Conservation (phyloP, 2,113 vertebrate species). For the Girardinichthys multiradiatus region DNA sequence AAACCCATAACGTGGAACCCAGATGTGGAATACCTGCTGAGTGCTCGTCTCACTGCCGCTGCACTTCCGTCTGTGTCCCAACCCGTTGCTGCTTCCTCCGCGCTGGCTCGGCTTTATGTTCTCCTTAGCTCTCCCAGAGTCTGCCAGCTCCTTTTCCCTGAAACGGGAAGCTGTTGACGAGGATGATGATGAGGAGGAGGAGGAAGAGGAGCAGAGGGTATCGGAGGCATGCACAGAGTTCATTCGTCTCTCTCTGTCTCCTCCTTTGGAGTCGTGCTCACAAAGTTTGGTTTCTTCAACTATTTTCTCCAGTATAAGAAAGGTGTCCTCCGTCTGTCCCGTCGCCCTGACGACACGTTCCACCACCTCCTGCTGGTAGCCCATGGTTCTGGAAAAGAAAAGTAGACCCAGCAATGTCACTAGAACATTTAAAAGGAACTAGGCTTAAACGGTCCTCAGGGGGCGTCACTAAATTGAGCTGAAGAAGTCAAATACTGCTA, state of each 20-base stretch:
- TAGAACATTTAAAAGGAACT: background rate
- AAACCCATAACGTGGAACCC: no score
- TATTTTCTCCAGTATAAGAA: slow-evolving; percentile 90
- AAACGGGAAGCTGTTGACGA: slow-evolving; percentile 30
- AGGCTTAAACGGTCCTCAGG: no score
- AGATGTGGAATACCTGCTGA: slow-evolving; percentile 57
- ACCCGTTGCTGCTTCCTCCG: slow-evolving; percentile 60
- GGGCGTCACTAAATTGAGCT: no score
- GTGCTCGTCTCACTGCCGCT: slow-evolving; percentile 69
- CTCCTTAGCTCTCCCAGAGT: slow-evolving; percentile 67
- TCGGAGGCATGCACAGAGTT: slow-evolving; percentile 47
- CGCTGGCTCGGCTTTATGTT: slow-evolving; percentile 72
- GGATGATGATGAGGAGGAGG: slow-evolving; percentile 37
- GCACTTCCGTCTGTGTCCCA: slow-evolving; percentile 75
- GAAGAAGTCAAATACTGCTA: no score
- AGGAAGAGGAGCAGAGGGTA: slow-evolving; percentile 31
- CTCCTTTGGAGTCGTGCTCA: slow-evolving; percentile 49
- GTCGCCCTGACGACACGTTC: slow-evolving; percentile 89
- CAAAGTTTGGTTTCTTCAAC: slow-evolving; percentile 84
- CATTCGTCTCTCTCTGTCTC: slow-evolving; percentile 49
- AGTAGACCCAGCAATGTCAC: background rate
- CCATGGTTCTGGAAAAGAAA: slow-evolving; percentile 84
- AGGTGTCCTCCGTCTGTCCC: slow-evolving; percentile 89
- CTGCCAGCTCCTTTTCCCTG: slow-evolving; percentile 65
- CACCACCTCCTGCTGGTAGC: slow-evolving; percentile 91